phyloP scores from a whole-genome alignment of 2,113 vertebrate species.

The Phrynosoma blainvillii region DNA sequence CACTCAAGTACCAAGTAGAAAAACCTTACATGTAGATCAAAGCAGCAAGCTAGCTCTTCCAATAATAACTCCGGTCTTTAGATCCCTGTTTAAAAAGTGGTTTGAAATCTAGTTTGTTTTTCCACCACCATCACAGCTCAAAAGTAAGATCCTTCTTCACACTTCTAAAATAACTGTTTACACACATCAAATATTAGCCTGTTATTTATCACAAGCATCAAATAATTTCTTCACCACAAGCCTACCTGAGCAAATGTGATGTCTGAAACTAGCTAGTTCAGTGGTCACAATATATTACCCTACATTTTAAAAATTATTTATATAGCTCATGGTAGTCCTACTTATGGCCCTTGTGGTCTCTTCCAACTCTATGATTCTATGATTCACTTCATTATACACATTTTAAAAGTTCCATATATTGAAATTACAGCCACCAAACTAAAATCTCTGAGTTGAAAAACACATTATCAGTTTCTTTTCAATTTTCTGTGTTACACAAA shows the following conservation, averaged over 20 bases:
- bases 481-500: neutral
- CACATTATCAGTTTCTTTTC: neutral
- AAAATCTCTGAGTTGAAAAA: conserved; percentile 36
- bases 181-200: neutral
- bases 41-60: neutral
- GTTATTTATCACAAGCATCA: neutral
- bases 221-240: neutral
- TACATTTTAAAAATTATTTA: neutral
- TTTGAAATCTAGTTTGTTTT: neutral
- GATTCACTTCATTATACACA: neutral
- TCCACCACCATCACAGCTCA: neutral
- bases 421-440: conserved; percentile 37
- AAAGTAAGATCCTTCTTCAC: neutral
- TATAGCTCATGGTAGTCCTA: neutral
- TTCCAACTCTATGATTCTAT: no score
- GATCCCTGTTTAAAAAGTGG: neutral
- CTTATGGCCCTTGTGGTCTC: no score
- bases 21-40: neutral
- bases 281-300: neutral
- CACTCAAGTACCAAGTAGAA: neutral
- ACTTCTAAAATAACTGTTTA: neutral
- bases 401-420: neutral
- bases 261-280: neutral
- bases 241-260: neutral
- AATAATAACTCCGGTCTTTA: neutral